These are phyloP conservation scores for Bos taurus DNA, from an alignment of 2,113 vertebrate species.

Conservation along the genomic window ARS-UCD2.0 NC_037346.1:48632501-48633000, in stretches of 20 bases:
- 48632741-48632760: neutral
- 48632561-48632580: neutral
- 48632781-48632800: neutral
- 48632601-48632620: neutral
- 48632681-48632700: neutral
- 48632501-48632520: constrained; percentile 68
- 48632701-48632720: neutral
- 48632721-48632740: neutral
- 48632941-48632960: neutral
- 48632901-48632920: neutral
- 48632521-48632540: neutral
- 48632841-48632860: neutral
- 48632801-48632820: neutral
- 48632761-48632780: neutral
- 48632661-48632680: neutral
- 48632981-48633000: neutral
- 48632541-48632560: neutral
- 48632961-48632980: neutral
- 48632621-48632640: neutral
- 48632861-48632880: neutral
- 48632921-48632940: neutral
- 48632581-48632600: neutral
- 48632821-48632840: neutral
- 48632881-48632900: neutral
- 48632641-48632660: neutral